phyloP scores from a whole-genome alignment of 2,113 vertebrate species.

The Daboia siamensis region DNA sequence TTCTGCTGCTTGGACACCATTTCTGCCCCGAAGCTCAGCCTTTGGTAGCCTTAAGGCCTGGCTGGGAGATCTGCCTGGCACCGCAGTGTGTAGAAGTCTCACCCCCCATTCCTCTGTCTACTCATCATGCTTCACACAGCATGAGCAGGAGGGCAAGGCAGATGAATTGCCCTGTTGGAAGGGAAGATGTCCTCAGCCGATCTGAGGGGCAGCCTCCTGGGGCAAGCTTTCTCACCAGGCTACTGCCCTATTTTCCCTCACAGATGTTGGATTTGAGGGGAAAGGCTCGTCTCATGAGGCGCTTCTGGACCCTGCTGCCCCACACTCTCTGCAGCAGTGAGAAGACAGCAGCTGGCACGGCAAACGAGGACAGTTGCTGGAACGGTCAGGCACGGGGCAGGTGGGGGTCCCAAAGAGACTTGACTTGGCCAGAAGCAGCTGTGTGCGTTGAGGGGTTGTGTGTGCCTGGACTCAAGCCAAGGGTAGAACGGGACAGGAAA shows the following conservation, averaged over 20 bases:
- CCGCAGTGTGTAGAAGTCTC: too few species aligned
- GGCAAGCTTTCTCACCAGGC: not conserved
- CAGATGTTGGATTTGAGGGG: conserved; percentile 84
- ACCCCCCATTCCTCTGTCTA: too few species aligned
- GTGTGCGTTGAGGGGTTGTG: not conserved
- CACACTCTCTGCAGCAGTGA: conserved; percentile 82
- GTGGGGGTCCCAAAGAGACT: not conserved
- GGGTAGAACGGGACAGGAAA: not conserved
- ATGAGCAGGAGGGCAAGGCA: too few species aligned
- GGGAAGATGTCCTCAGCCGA: not conserved
- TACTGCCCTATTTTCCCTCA: not conserved
- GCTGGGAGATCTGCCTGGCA: too few species aligned
- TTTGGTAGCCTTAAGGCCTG: too few species aligned
- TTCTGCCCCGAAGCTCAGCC: too few species aligned
- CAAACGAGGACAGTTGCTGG: conserved; percentile 85
- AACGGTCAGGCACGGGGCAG: conserved; percentile 75
- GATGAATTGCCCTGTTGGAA: not conserved
- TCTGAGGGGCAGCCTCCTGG: too few species aligned
- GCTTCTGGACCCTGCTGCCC: conserved; percentile 85
- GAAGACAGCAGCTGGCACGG: conserved; percentile 76
- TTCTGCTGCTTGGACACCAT: too few species aligned
- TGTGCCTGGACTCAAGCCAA: not conserved
- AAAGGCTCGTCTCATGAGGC: conserved; percentile 76
- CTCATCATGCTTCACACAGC: too few species aligned
- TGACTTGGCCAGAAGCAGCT: not conserved